These are phyloP conservation scores for Autographa pulchrina DNA, from an alignment of 2,888 invertebrate species.

Conservation along the genomic window DNA sequence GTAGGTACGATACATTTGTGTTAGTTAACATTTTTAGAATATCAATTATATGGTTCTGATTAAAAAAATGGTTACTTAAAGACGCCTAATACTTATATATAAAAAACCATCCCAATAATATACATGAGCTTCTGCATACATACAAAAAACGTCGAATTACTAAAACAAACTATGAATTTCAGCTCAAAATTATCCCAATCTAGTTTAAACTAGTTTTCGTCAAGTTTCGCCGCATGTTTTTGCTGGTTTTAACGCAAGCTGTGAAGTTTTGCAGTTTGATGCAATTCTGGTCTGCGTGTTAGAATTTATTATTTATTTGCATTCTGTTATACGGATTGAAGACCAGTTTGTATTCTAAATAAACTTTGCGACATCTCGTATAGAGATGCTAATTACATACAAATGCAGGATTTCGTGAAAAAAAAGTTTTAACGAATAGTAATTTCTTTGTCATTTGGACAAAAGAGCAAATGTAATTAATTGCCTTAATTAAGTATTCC, in stretches of 20 bases:
- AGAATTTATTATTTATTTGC: constrained; percentile 37
- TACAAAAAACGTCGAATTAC: not conserved
- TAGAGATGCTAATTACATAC: too few relatives aligned
- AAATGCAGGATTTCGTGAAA: too few relatives aligned
- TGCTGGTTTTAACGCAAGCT: constrained; percentile 32
- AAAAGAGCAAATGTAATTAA: not conserved
- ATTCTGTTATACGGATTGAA: constrained; percentile 9
- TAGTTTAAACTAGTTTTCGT: constrained; percentile 10
- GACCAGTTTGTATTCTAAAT: not conserved
- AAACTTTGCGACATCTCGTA: too few relatives aligned
- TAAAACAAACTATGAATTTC: constrained; percentile 11
- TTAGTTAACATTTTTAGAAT: too few relatives aligned
- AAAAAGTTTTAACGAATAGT: too few relatives aligned
- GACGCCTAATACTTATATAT: too few relatives aligned
- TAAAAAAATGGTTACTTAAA: too few relatives aligned
- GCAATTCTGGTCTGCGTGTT: constrained; percentile 8
- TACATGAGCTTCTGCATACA: too few relatives aligned
- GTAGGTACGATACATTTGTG: too few relatives aligned
- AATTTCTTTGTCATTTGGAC: too few relatives aligned
- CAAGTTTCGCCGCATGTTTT: constrained; percentile 24
- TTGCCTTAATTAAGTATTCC: not conserved
- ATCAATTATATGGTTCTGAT: too few relatives aligned
- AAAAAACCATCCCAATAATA: too few relatives aligned
- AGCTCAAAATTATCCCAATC: constrained; percentile 8
- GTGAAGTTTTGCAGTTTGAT: constrained; percentile 20